Evolutionary conservation across 2,888 invertebrate species (phyloP).

Genomic region (Epinotia ramella): DNA sequence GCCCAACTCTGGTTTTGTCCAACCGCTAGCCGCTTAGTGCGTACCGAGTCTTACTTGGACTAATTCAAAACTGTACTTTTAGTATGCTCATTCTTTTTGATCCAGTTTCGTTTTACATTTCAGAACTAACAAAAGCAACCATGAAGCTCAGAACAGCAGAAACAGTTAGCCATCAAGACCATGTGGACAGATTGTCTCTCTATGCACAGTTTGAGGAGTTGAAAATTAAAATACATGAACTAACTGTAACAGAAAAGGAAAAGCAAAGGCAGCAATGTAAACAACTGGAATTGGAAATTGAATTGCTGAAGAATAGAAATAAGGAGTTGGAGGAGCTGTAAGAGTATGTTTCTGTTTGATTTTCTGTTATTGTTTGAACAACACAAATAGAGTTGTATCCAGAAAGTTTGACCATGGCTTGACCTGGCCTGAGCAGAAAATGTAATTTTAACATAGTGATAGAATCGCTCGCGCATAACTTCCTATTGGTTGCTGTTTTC

Average conservation of each 20-base stretch:
- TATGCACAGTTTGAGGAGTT: conserved; percentile 61
- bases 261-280: conserved; percentile 61
- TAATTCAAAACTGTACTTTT: no score
- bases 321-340: conserved; percentile 70
- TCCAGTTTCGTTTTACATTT: conserved; percentile 42
- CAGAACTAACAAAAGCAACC: conserved; percentile 61
- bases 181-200: conserved; percentile 61
- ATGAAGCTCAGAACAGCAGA: conserved; percentile 57
- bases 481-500: no score
- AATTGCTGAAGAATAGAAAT: conserved; percentile 59
- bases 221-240: conserved; percentile 59
- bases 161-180: conserved; percentile 51
- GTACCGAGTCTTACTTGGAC: no score
- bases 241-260: conserved; percentile 57
- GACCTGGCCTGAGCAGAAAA: no score
- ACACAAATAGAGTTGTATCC: no score
- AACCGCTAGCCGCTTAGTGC: no score
- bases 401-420: no score
- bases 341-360: conserved; percentile 40
- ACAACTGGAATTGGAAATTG: conserved; percentile 60
- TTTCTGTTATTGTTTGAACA: not conserved
- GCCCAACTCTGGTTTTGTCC: no score
- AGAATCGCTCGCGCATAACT: no score
- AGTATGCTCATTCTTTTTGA: not conserved
- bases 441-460: no score